Conservation (phyloP, 2,797 vertebrate species). For the Lerista edwardsae region DNA sequence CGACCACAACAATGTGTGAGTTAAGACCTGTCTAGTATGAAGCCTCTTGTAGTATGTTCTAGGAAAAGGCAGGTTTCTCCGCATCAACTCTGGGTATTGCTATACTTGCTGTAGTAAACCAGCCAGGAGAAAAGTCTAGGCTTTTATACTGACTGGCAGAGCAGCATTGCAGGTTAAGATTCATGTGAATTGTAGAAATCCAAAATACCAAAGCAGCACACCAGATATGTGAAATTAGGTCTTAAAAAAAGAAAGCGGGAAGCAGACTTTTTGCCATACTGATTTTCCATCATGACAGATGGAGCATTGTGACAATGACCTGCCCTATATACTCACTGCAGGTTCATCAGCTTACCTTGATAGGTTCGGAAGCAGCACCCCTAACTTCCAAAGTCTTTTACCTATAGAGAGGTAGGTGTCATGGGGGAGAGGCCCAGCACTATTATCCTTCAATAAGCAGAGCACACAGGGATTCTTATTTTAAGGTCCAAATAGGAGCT, state of each 20-base stretch:
- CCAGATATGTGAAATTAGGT: background rate
- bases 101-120: background rate
- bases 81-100: background rate
- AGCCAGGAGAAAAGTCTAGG: background rate
- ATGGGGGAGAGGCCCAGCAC: no score
- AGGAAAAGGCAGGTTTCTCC: background rate
- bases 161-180: background rate
- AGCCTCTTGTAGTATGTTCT: background rate
- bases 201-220: background rate
- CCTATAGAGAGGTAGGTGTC: no score
- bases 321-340: background rate
- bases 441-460: no score
- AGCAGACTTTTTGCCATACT: background rate
- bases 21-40: slow-evolving; percentile 8
- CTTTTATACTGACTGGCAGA: background rate
- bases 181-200: background rate
- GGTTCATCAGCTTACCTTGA: no score
- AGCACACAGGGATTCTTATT: no score
- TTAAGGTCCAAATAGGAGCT: no score
- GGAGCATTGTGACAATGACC: no score
- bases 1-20: background rate
- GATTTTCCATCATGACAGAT: background rate
- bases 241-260: no score
- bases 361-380: no score
- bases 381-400: no score